Percentiles rank a stretch among this genome's conserved stretches.
Conservation (phyloP, 2,113 vertebrate species). For the Callopanchax toddi region DNA sequence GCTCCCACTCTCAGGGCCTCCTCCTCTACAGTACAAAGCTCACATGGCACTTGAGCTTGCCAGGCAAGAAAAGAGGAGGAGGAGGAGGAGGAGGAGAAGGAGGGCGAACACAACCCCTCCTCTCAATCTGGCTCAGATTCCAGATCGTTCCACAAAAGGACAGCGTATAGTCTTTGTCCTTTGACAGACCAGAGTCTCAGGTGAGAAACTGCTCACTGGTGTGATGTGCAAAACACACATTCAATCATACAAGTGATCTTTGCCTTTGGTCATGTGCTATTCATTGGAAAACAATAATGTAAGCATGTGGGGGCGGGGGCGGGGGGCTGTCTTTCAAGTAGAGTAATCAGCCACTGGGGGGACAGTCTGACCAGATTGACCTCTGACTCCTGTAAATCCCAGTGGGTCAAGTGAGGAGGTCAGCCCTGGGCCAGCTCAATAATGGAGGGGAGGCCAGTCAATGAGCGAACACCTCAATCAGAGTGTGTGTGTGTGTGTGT, state of each 20-base stretch:
- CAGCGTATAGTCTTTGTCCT: constrained; percentile 10
- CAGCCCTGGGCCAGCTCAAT: constrained; percentile 55
- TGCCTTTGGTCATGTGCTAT: constrained; percentile 41
- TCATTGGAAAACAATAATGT: constrained; percentile 68
- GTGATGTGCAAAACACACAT: constrained; percentile 26
- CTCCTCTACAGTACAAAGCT: constrained; percentile 55
- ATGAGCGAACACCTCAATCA: constrained; percentile 60
- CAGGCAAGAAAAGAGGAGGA: constrained; percentile 35
- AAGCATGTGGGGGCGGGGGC: not conserved
- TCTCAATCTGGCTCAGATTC: constrained; percentile 42
- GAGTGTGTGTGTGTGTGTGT: constrained; percentile 21
- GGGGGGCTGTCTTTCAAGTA: constrained; percentile 37
- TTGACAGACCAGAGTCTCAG: constrained; percentile 9
- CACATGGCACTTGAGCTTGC: constrained; percentile 54
- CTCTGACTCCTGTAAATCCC: constrained; percentile 67
- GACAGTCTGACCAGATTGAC: constrained; percentile 65
- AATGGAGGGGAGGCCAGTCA: constrained; percentile 38
- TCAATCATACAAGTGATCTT: constrained; percentile 35
- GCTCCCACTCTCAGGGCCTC: constrained; percentile 50
- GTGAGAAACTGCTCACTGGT: constrained; percentile 35
- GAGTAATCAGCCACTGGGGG: constrained; percentile 48
- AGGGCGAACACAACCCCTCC: constrained; percentile 23
- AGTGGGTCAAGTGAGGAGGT: constrained; percentile 65
- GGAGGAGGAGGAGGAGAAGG: not conserved
- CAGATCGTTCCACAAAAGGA: constrained; percentile 33